Evolutionary conservation across 2,797 vertebrate genomes (phyloP), one percentile per base, ranked within the genome.

Genomic region (Borostomias antarcticus): DNA sequence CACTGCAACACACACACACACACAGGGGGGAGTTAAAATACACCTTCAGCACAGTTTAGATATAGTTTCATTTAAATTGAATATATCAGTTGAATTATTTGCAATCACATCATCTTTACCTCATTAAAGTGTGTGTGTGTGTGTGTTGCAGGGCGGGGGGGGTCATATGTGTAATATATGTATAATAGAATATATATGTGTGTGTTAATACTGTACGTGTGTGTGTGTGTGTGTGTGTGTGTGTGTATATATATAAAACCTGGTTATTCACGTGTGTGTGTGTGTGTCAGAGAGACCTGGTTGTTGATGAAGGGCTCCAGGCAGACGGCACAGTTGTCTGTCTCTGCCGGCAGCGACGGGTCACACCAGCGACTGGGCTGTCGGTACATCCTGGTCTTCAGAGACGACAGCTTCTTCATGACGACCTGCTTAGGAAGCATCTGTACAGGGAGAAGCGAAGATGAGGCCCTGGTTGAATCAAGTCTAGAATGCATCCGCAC

Each of bases 271-370:
- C n/a, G 40, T 43, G 40, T 45, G 40, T n/a, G 40, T 5, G 33
- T 10, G 33, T 35, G 33, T 35, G 33, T 35, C 5, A 10, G 33
- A 10, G 33, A 10, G 40, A 45, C 40, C 94, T 98, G 96, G 80
- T 96, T 95, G 82, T 92, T 93, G 82, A 92, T 92, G 81, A 96
- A 98, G 45, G 93, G 91, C 82, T 98, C 96, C 87, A 98, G 85
- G 77, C 96, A 97, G 56, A 97, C 94, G 0, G 95, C 96, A 0
- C 96, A 98, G 85, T 91, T 95, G 19, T 98, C 95, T 0, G 89
- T 89, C 64, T 95, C 93, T 0, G 81, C 78, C 11, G 78, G 80
- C 68, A 72, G 84, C 35, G 72, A 84, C n/a, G 62, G 73, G 79
- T 83, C 92, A 21, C 66, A 88, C 70, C 61, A 78, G 0, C 17